These are phyloP conservation scores for Meiosimyza platycephala DNA, from an alignment of 2,888 invertebrate species.

Conservation along the genomic window DNA sequence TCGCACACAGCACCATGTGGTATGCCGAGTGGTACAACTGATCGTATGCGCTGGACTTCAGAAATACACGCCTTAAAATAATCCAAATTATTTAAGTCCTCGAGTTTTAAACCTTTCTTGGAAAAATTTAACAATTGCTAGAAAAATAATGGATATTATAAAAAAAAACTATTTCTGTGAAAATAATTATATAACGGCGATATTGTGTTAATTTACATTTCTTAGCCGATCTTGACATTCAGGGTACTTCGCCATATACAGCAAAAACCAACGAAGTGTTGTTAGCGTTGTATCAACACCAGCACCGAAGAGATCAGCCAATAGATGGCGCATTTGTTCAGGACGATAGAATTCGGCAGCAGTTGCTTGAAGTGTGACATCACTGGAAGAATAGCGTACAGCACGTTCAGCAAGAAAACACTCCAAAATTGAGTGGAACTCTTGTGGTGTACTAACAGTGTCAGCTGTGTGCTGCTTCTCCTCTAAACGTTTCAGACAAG, in stretches of 20 bases:
- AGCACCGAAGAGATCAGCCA: slow-evolving; percentile 88
- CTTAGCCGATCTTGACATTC: slow-evolving; percentile 70
- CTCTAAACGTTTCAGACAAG: slow-evolving; percentile 65
- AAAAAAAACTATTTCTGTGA: neutral
- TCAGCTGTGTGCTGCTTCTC: slow-evolving; percentile 59
- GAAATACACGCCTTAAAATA: slow-evolving; percentile 75
- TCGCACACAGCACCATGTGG: slow-evolving; percentile 80
- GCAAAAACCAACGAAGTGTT: slow-evolving; percentile 83
- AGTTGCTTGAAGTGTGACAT: slow-evolving; percentile 37
- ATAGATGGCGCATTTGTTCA: slow-evolving; percentile 78
- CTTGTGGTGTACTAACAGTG: slow-evolving; percentile 21
- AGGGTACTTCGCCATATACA: slow-evolving; percentile 79
- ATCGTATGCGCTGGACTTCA: slow-evolving; percentile 82
- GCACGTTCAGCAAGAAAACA: slow-evolving; percentile 74
- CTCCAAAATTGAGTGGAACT: slow-evolving; percentile 70
- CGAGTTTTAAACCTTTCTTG: slow-evolving; percentile 47
- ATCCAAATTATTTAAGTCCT: slow-evolving; percentile 57
- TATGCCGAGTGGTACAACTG: slow-evolving; percentile 85
- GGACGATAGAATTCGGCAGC: slow-evolving; percentile 70
- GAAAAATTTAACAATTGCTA: slow-evolving; percentile 46
- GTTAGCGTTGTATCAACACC: slow-evolving; percentile 86
- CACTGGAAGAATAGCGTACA: slow-evolving; percentile 58
- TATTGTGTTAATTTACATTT: slow-evolving; percentile 42
- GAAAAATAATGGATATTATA: neutral
- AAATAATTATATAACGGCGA: neutral